These are phyloP conservation scores for Excalfactoria chinensis DNA, from an alignment of 2,113 vertebrate genomes.

Conservation along the genomic window DNA sequence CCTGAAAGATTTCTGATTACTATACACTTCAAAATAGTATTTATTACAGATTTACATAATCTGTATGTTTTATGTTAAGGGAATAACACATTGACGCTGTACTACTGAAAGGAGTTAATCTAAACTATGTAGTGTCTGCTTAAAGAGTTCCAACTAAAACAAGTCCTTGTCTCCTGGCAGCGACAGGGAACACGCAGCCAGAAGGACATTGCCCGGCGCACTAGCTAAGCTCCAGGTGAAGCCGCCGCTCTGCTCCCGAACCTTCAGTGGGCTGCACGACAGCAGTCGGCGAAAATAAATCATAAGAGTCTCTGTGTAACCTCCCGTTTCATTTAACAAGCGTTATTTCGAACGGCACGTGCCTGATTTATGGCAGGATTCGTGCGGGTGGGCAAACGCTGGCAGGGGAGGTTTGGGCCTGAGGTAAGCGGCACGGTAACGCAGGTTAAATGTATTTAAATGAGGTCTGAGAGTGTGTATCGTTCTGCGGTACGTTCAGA, in stretches of 20 bases:
- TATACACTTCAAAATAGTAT: slow-evolving; percentile 75
- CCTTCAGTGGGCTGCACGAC: background rate
- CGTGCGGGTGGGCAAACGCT: background rate
- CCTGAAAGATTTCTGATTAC: slow-evolving; percentile 75
- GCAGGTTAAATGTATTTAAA: slow-evolving; percentile 43
- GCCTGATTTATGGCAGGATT: background rate
- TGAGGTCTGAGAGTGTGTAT: background rate
- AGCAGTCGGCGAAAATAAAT: background rate
- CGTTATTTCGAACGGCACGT: slow-evolving; percentile 9
- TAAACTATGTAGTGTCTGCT: slow-evolving; percentile 55
- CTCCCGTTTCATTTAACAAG: slow-evolving; percentile 21
- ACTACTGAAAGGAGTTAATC: slow-evolving; percentile 64
- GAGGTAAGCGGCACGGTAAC: slow-evolving; percentile 25
- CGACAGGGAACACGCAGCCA: slow-evolving; percentile 23
- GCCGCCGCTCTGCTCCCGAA: background rate
- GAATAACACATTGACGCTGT: slow-evolving; percentile 63
- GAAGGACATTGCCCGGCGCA: slow-evolving; percentile 30
- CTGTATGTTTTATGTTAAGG: slow-evolving; percentile 67
- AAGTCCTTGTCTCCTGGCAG: slow-evolving; percentile 25
- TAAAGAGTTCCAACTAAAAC: slow-evolving; percentile 50
- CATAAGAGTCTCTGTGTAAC: background rate
- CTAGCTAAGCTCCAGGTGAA: slow-evolving; percentile 30
- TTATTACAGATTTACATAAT: slow-evolving; percentile 76
- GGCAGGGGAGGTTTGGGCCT: slow-evolving; percentile 31
- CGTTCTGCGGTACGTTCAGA: background rate